Evolutionary conservation across 2,888 invertebrate genomes (phyloP).

Genomic region (Latheticus oryzae): DNA sequence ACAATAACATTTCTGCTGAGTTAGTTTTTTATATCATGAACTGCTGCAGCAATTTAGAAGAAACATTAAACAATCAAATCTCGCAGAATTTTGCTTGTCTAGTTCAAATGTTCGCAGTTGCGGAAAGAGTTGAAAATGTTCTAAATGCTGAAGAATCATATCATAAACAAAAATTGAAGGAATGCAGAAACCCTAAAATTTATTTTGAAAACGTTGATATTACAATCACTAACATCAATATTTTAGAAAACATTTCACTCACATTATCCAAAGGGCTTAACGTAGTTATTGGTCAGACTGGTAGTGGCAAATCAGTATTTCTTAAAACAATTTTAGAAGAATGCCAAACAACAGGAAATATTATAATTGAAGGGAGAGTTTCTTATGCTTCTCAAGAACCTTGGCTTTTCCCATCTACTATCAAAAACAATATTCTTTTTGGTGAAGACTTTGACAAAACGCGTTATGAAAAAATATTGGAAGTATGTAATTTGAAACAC

Average conservation of each 20-base stretch:
- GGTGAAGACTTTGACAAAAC: conserved; percentile 57
- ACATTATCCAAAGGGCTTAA: conserved; percentile 12
- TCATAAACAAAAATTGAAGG: conserved; percentile 1
- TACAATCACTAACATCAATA: background rate
- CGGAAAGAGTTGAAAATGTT: conserved; percentile 70
- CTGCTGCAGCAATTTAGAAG: conserved; percentile 87
- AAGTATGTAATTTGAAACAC: conserved; percentile 65
- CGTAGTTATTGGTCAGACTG: conserved; percentile 38
- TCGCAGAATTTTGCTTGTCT: conserved; percentile 86
- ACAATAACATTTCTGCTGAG: conserved; percentile 81
- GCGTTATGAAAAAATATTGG: conserved; percentile 59
- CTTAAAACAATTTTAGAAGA: conserved; percentile 55
- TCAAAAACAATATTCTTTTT: conserved; percentile 60
- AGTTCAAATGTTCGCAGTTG: conserved; percentile 82
- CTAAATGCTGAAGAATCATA: conserved; percentile 9
- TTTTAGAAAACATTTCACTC: conserved; percentile 13
- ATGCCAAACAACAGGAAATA: conserved; percentile 46
- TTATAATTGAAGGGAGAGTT: conserved; percentile 50
- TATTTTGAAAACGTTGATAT: background rate
- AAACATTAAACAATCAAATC: conserved; percentile 89
- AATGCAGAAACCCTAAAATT: conserved; percentile 9
- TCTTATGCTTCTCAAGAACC: conserved; percentile 59
- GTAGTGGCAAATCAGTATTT: conserved; percentile 56
- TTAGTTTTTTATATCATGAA: conserved; percentile 88
- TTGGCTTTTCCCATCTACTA: conserved; percentile 58